Conservation (phyloP, 2,888 invertebrate genomes). For the Dorcus parallelipipedus region DNA sequence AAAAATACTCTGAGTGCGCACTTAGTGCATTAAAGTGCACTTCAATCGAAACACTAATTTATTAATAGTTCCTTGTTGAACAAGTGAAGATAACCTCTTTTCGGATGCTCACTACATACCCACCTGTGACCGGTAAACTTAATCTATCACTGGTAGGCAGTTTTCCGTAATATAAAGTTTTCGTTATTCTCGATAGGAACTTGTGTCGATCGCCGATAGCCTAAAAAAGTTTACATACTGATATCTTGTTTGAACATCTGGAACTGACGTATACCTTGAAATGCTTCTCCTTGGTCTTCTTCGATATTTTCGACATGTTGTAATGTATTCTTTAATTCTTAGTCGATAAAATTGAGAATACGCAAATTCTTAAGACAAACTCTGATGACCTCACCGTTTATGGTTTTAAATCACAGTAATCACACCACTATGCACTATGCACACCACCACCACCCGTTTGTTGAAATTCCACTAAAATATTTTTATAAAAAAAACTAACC, state of each 20-base stretch:
- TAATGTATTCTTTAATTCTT: not conserved
- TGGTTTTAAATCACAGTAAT: too few relatives aligned
- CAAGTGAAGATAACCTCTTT: too few relatives aligned
- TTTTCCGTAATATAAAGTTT: constrained; percentile 85
- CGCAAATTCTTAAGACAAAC: too few relatives aligned
- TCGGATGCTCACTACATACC: not conserved
- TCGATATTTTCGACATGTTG: constrained; percentile 39
- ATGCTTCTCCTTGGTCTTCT: constrained; percentile 30
- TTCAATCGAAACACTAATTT: too few relatives aligned
- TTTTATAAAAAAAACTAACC: not conserved
- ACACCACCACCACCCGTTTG: not conserved
- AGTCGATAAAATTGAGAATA: not conserved
- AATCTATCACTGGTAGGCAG: constrained; percentile 69
- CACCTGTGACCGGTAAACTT: constrained; percentile 78
- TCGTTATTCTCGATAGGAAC: constrained; percentile 78
- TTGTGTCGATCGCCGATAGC: constrained; percentile 68
- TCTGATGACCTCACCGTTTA: too few relatives aligned
- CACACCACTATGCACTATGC: too few relatives aligned
- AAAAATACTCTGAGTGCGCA: too few relatives aligned
- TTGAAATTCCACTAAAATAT: not conserved
- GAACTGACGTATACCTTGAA: constrained; percentile 30
- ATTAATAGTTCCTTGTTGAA: too few relatives aligned
- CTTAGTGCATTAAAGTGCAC: too few relatives aligned
- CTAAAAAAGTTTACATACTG: constrained; percentile 42
- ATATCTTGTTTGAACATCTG: not conserved